Conservation (phyloP, 2,888 invertebrate species). For the Priocnemis perturbator region DNA sequence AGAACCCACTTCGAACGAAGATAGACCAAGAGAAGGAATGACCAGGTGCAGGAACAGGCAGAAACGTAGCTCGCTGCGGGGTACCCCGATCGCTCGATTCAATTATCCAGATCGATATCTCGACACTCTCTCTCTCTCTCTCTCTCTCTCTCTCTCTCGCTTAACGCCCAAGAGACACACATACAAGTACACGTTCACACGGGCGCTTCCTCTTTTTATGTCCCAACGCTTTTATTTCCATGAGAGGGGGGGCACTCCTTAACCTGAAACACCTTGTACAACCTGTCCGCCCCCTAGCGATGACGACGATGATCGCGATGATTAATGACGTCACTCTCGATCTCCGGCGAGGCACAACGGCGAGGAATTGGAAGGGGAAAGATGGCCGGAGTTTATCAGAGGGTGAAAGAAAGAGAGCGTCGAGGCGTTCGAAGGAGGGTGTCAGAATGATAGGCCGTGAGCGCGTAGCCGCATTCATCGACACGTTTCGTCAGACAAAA, state of each 20-base stretch:
- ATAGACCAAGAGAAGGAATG: background rate
- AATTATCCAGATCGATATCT: slow-evolving; percentile 73
- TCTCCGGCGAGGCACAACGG: background rate
- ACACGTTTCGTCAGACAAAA: too few species aligned
- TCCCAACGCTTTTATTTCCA: slow-evolving; percentile 23
- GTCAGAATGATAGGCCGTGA: too few species aligned
- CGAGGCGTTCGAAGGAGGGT: too few species aligned
- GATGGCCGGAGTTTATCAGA: too few species aligned
- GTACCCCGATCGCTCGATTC: slow-evolving; percentile 66
- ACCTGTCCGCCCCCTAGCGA: slow-evolving; percentile 55
- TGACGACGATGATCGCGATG: slow-evolving; percentile 49
- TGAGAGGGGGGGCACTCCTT: slow-evolving; percentile 40
- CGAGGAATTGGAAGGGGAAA: too few species aligned
- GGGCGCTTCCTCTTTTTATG: slow-evolving; percentile 6
- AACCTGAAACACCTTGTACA: slow-evolving; percentile 44
- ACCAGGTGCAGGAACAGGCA: background rate
- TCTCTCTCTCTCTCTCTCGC: background rate
- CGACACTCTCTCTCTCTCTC: slow-evolving; percentile 20
- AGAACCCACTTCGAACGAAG: background rate
- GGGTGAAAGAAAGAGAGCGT: too few species aligned
- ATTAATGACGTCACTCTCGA: slow-evolving; percentile 52
- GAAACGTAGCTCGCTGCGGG: slow-evolving; percentile 48
- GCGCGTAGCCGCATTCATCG: too few species aligned
- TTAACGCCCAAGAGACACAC: background rate
- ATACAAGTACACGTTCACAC: too few species aligned